Percentiles rank a stretch among this genome's conserved stretches.
Evolutionary conservation across 2,113 vertebrate species (phyloP).

Genomic region (Eclectus roratus): DNA sequence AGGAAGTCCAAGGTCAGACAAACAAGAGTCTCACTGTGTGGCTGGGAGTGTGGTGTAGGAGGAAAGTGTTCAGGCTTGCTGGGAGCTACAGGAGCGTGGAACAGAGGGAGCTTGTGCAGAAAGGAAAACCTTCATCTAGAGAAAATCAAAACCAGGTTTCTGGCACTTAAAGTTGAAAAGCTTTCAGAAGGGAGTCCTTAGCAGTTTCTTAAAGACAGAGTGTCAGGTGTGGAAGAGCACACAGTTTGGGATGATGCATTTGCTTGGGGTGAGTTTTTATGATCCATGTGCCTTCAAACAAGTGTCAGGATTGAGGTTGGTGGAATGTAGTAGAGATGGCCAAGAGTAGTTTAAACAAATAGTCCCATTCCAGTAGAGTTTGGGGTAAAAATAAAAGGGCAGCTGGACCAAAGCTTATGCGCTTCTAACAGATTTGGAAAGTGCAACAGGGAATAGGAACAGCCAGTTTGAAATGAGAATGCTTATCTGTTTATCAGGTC

Average conservation of each 20-base stretch:
- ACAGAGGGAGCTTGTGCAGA: background rate
- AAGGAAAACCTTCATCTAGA: background rate
- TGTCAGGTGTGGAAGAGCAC: background rate
- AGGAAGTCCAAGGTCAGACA: background rate
- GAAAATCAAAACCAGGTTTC: conserved; percentile 34
- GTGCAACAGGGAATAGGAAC: background rate
- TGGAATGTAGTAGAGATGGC: background rate
- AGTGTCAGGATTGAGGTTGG: background rate
- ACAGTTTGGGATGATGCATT: background rate
- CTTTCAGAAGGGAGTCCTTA: background rate
- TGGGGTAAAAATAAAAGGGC: accelerated
- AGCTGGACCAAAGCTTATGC: background rate
- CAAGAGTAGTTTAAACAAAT: background rate
- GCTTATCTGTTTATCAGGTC: background rate
- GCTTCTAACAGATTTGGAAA: background rate
- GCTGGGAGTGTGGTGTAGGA: background rate
- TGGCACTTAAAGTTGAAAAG: background rate
- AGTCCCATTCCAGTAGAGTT: background rate
- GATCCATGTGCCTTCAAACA: accelerated
- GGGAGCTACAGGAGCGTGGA: background rate
- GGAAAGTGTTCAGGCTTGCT: background rate
- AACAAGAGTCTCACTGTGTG: background rate
- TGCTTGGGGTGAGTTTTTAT: background rate
- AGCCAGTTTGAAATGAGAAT: background rate
- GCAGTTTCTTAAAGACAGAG: background rate